Percentiles rank a stretch among this genome's conserved stretches.
These are phyloP conservation scores for Hycleus phaleratus DNA, from an alignment of 1,140 invertebrate genomes.

Conservation along the genomic window DNA sequence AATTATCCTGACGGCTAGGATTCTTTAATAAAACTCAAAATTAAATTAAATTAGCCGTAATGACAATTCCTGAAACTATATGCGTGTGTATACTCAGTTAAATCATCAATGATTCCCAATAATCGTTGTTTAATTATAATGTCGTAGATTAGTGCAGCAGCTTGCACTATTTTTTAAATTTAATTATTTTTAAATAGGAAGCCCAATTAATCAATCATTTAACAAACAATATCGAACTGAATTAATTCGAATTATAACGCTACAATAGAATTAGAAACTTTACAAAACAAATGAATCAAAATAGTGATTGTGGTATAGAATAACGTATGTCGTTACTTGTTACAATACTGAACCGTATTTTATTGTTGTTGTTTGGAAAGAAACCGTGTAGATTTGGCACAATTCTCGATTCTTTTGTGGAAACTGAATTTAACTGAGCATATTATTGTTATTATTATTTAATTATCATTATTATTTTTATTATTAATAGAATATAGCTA, in stretches of 20 bases:
- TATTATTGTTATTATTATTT: conserved; percentile 15
- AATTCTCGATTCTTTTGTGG: too few relatives aligned
- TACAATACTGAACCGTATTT: too few relatives aligned
- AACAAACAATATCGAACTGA: too few relatives aligned
- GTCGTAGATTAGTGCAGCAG: conserved; percentile 19
- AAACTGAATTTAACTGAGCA: conserved; percentile 31
- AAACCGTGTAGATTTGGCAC: too few relatives aligned
- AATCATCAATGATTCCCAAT: conserved; percentile 24
- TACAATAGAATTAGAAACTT: conserved; percentile 25
- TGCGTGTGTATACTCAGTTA: conserved; percentile 28
- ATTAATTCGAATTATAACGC: conserved; percentile 13
- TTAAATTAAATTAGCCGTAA: background rate
- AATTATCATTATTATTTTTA: too few relatives aligned
- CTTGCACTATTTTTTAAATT: conserved; percentile 20
- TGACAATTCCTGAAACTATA: too few relatives aligned
- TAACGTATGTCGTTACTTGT: too few relatives aligned
- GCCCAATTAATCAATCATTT: conserved; percentile 14
- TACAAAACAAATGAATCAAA: conserved; percentile 17
- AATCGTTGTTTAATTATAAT: conserved; percentile 3
- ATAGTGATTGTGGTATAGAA: background rate
- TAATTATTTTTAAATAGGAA: conserved; percentile 19
- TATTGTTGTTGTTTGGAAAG: too few relatives aligned
- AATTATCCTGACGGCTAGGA: conserved; percentile 5
- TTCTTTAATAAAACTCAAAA: background rate
- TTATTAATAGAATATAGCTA: conserved; percentile 18